phyloP scores from a whole-genome alignment of 2,888 invertebrate species.

The Drosophila mercatorum region DNA sequence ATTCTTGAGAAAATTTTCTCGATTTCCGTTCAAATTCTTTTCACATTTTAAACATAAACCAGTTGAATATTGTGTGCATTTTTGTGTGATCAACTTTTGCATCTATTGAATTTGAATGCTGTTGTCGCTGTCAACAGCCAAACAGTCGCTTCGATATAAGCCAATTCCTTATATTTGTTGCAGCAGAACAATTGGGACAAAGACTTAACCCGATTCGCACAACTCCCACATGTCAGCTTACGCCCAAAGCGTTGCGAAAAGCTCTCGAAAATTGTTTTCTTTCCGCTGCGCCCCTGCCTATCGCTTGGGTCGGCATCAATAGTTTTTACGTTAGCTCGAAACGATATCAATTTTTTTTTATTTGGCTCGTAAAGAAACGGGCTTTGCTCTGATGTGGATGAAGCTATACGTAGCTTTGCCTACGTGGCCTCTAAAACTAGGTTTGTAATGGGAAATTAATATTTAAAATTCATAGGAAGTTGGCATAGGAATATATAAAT shows the following conservation, averaged over 20 bases:
- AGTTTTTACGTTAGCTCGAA: constrained; percentile 9
- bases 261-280: constrained; percentile 21
- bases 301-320: background rate
- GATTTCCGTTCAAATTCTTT: no score
- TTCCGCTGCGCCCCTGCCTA: background rate
- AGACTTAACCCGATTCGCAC: background rate
- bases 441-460: background rate
- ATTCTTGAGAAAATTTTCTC: no score
- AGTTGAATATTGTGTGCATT: no score
- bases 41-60: no score
- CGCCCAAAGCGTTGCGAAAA: constrained; percentile 1
- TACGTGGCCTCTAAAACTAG: background rate
- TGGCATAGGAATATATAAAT: background rate
- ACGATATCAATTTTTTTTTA: constrained; percentile 4
- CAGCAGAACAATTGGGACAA: background rate
- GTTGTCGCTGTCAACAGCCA: background rate
- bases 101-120: background rate
- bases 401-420: background rate
- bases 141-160: background rate
- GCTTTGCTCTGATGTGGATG: background rate
- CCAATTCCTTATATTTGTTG: constrained; percentile 14
- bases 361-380: background rate
- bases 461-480: background rate
- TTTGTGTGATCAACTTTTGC: background rate
- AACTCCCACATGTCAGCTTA: constrained; percentile 13